Evolutionary conservation across 2,888 invertebrate species (phyloP), one percentile per base, ranked within the genome.

Genomic region (Platypus cylindrus): DNA sequence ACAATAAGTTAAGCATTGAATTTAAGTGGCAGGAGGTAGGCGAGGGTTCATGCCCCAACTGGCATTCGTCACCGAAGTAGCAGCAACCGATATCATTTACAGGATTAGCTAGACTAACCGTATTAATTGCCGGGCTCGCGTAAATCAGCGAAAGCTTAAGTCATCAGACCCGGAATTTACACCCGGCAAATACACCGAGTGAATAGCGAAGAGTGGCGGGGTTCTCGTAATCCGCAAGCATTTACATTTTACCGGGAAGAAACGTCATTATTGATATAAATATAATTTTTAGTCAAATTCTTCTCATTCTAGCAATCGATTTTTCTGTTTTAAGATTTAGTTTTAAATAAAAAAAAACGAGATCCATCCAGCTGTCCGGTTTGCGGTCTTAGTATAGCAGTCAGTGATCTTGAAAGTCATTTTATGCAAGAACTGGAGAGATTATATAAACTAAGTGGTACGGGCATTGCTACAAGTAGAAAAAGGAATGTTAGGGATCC

Each of bases 341-440:
- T 50, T 2, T 37, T 51, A 17, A 54, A 50, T 30, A 57, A 60
- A 46, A 62, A 62, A 46, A 62, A 61, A 40, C 45, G 59, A 17
- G 62, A 63, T 35, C 58, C 60, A 30, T 62, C 63, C 17, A 57
- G 62, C 44, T 80, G 80, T 58, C 79, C 80, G 9, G 71, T 79
- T 28, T 80, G 80, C 53, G 78, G 79, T 5, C 61, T 78, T 31
- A 72, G 76, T 27, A 63, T 80, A 40, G 66, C 75, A 20, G 60
- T 71, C 3, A 74, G 75, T 29, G 79, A 80, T 54, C 63, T 78
- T 51, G 76, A 78, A 52, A 59, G 71, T 17, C 80, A 80, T 60
- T 73, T 78, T 50, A 65, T 73, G 46, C 70, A 75, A 50, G 80
- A 80, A 59, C 60, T 80, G 47, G 78, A 79, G 51, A 68, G 76